Conservation (phyloP, 2,888 invertebrate species). For the Neria commutata region DNA sequence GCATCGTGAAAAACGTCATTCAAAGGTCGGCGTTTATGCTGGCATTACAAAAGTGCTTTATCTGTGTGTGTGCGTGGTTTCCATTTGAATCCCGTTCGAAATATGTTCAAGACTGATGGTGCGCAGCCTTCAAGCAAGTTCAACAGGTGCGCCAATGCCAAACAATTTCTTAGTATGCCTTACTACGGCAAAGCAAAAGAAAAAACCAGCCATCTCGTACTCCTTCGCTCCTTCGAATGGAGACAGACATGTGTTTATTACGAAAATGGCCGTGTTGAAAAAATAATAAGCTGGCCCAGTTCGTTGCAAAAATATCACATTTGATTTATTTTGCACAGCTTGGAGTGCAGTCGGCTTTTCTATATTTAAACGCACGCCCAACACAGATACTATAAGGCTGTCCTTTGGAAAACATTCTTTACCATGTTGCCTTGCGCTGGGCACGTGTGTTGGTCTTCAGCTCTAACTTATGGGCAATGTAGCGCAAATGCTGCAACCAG, state of each 20-base stretch:
- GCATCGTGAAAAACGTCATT: too few species aligned
- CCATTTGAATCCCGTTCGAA: neutral
- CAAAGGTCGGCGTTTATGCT: conserved; percentile 14
- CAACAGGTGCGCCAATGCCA: neutral
- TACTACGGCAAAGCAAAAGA: too few species aligned
- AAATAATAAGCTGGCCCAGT: too few species aligned
- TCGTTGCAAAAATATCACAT: too few species aligned
- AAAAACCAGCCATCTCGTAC: too few species aligned
- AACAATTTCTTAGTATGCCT: neutral
- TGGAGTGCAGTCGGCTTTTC: too few species aligned
- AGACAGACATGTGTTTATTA: neutral
- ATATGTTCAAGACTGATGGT: neutral
- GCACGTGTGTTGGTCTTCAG: neutral
- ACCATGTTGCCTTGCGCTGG: too few species aligned
- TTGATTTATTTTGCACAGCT: too few species aligned
- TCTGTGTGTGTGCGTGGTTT: too few species aligned
- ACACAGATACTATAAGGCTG: too few species aligned
- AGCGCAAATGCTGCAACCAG: conserved; percentile 42
- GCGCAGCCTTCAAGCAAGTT: neutral
- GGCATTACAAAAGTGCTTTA: neutral
- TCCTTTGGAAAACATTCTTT: too few species aligned
- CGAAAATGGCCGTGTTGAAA: neutral
- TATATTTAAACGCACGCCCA: too few species aligned
- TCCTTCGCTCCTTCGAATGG: neutral
- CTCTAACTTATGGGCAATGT: conserved; percentile 36